These are phyloP conservation scores for Drosophila ezoana DNA, from an alignment of 2,888 invertebrate genomes.

Conservation along the genomic window DNA sequence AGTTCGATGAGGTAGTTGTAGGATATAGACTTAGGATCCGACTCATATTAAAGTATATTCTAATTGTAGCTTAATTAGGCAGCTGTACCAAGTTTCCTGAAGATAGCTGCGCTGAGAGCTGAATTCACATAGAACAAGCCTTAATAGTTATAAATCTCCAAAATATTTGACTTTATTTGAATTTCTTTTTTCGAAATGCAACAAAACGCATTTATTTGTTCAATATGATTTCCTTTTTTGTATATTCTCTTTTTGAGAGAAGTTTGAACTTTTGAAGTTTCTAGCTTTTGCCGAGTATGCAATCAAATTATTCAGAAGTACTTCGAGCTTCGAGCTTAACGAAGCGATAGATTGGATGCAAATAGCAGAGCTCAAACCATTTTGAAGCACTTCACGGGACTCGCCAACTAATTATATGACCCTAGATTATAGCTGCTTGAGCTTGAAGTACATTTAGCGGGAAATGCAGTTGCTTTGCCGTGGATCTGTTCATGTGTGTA, in stretches of 20 bases:
- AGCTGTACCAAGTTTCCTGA: too few species aligned
- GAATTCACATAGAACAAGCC: not conserved
- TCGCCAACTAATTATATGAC: constrained; percentile 11
- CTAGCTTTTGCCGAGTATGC: constrained; percentile 2
- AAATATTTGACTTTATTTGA: too few species aligned
- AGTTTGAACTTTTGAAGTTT: constrained; percentile 6
- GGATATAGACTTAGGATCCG: not conserved
- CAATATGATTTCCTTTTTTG: too few species aligned
- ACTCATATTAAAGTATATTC: not conserved
- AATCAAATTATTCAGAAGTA: constrained; percentile 18
- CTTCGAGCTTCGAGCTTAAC: constrained; percentile 7
- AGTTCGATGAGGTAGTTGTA: not conserved
- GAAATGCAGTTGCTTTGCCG: too few species aligned
- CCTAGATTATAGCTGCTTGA: constrained; percentile 6
- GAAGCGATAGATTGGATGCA: constrained; percentile 20
- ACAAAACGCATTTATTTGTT: too few species aligned
- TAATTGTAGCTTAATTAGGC: not conserved
- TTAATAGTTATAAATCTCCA: too few species aligned
- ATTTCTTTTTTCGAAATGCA: not conserved
- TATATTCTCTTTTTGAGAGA: not conserved
- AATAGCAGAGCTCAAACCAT: not conserved
- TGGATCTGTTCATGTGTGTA: too few species aligned
- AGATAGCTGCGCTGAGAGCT: not conserved
- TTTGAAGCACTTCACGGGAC: not conserved
- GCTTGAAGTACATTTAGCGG: not conserved